Percentiles rank a stretch among this genome's conserved stretches.
Conservation (phyloP, 2,113 vertebrate species). For the Chaetura pelagica region DNA sequence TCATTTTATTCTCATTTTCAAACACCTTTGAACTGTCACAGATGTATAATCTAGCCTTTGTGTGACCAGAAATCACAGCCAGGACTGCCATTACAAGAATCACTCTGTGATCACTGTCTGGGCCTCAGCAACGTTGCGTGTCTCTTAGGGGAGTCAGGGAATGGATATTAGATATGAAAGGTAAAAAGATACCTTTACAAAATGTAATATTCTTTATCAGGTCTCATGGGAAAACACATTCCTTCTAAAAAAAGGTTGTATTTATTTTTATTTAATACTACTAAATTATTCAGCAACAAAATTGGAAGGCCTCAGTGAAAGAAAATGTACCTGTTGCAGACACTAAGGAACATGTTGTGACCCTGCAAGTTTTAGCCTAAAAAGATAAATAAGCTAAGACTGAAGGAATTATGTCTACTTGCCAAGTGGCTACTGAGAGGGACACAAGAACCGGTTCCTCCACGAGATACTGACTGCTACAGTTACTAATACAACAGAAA, state of each 20-base stretch:
- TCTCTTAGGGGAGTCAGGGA: background rate
- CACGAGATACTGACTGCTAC: background rate
- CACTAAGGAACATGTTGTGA: background rate
- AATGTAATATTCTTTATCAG: background rate
- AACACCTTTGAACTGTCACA: background rate
- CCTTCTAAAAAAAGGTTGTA: background rate
- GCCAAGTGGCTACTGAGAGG: background rate
- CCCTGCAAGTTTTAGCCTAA: background rate
- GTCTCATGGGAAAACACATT: background rate
- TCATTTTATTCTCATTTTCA: slow-evolving; percentile 20
- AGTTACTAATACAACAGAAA: background rate
- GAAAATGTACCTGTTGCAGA: background rate
- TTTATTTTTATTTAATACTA: background rate
- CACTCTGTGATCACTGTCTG: background rate
- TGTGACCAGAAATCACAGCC: background rate
- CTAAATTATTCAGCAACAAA: background rate
- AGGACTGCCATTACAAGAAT: background rate
- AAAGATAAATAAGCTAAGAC: background rate
- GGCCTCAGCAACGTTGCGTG: background rate
- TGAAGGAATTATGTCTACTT: background rate
- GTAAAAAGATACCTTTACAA: background rate
- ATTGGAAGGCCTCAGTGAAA: background rate
- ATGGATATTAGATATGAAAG: background rate
- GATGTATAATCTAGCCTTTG: background rate
- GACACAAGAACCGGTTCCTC: background rate